Conservation (phyloP, 2,888 invertebrate genomes). For the Diadegma fenestrale region DNA sequence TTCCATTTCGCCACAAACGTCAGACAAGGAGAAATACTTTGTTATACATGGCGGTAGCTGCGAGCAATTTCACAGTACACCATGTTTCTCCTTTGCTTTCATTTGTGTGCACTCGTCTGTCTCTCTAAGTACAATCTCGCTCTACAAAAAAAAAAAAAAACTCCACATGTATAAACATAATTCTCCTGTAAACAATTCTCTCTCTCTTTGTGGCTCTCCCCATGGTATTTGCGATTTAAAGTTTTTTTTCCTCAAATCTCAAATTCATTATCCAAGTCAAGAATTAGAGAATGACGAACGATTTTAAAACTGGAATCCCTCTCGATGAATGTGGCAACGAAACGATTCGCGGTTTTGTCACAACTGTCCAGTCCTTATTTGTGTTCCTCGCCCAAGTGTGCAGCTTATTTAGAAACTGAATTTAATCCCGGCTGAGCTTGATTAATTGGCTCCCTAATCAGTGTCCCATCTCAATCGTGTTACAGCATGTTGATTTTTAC, state of each 20-base stretch:
- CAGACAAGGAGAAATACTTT: background rate
- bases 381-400: background rate
- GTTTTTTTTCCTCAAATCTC: background rate
- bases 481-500: background rate
- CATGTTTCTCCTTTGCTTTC: conserved; percentile 26
- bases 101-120: background rate
- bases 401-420: background rate
- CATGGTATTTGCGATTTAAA: background rate
- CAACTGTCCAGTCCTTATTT: conserved; percentile 1
- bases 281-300: conserved; percentile 10
- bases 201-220: background rate
- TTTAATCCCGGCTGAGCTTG: background rate
- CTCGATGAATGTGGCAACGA: background rate
- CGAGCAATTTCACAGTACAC: conserved; percentile 24
- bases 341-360: background rate
- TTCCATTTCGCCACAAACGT: conserved; percentile 15
- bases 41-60: conserved; percentile 43
- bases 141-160: background rate
- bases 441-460: background rate
- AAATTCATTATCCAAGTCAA: background rate
- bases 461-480: background rate
- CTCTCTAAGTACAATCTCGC: conserved; percentile 37
- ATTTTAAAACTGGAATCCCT: background rate
- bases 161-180: background rate
- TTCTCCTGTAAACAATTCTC: background rate